phyloP scores from a whole-genome alignment of 2,888 invertebrate species.

The Oasisia sp. region DNA sequence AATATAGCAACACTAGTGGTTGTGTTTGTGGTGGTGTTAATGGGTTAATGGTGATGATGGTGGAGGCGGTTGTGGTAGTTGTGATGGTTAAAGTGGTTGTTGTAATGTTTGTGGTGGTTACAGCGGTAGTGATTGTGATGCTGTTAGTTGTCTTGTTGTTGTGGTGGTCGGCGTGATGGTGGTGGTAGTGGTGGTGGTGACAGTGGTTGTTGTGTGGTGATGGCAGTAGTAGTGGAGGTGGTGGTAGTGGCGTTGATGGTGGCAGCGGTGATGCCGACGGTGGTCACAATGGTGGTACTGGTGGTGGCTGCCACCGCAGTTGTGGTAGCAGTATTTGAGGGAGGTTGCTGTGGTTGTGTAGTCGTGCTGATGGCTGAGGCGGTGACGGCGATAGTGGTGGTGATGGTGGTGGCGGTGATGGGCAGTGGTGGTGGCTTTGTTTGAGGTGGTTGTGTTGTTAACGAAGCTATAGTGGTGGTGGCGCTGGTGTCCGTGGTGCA shows the following conservation, averaged over 20 bases:
- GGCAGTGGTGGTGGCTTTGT: not conserved
- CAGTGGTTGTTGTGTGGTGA: too few relatives aligned
- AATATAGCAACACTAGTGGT: too few relatives aligned
- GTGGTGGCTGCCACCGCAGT: not conserved
- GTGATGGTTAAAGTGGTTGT: not conserved
- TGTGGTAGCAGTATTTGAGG: not conserved
- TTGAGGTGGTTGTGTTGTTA: not conserved
- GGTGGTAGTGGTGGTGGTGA: not conserved
- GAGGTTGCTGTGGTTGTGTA: too few relatives aligned
- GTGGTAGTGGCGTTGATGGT: too few relatives aligned
- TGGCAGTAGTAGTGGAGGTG: too few relatives aligned
- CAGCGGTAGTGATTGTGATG: not conserved
- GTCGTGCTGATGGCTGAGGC: too few relatives aligned
- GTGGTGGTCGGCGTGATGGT: not conserved
- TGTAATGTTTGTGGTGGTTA: not conserved
- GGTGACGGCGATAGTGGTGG: too few relatives aligned
- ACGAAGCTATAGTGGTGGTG: not conserved
- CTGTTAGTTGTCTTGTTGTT: not conserved
- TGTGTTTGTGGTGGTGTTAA: too few relatives aligned
- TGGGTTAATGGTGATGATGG: not conserved
- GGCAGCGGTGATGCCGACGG: too few relatives aligned
- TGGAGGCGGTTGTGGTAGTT: not conserved
- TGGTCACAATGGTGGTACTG: too few relatives aligned
- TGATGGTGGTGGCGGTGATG: not conserved
- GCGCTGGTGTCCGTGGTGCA: not conserved